Evolutionary conservation across 1,140 invertebrate species (phyloP), one percentile per base, ranked within the genome.

Genomic region (Eriosoma lanigerum): DNA sequence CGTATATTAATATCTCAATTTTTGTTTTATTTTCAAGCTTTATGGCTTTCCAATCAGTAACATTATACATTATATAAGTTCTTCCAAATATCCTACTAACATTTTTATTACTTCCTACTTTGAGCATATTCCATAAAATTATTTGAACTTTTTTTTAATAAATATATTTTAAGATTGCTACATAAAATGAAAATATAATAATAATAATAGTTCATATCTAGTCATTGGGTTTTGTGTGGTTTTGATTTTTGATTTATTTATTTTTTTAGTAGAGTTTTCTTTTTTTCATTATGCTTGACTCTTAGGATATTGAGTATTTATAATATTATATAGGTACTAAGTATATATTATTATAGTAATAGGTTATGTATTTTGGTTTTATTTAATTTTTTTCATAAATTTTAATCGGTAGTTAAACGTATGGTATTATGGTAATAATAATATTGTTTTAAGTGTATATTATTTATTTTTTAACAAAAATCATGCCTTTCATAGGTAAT

Each of bases 71-170:
- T 44, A 66, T 21, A 66, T 62, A 76, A 78, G 75, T 48, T 78
- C 75, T 78, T 75, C 75, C 75, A 48, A 60, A 46, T 17, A 21
- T 78, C 75, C 75, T 78, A 78, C 75, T 78, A 78, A 78, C 54
- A 60, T 62, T 78, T 62, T 58, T 78, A 78, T 78, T 78, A 78
- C 75, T 78, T 78, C 75, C 75, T 56, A 5, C 38, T 64, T 60
- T 66, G n/a, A 32, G 29, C 56, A 38, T 24, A 58, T 78, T 78
- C 56, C 75, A 62, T 19, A 9, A 38, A 38, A 52, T 60, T 78
- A 60, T 26, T 48, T 17, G 24, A 44, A 48, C 62, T 78, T 60
- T 60, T 52, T 38, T 8, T 38, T 38, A 4, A 38, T 38, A 38
- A 38, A 19, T 46, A 32, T 26, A 19, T 58, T 56, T 56, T 50